Evolutionary conservation across 2,113 vertebrate species (phyloP), one percentile per base, ranked within the genome.

Genomic region (Oryzias curvinotus): DNA sequence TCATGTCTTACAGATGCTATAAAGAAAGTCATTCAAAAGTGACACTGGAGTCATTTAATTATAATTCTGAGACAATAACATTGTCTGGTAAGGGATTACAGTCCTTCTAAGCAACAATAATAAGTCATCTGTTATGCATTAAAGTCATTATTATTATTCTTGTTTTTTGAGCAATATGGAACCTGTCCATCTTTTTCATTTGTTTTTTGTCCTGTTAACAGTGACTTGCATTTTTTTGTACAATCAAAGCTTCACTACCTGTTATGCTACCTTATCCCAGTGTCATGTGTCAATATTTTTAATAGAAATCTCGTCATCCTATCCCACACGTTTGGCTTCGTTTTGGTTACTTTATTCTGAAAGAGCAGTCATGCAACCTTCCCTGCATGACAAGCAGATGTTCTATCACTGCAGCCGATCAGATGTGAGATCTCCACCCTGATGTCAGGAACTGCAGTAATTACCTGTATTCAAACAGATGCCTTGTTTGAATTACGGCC

Each of bases 371-470:
- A 53, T 78, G 60, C 51, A 51, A 51, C 53, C 65, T 19, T 63
- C 51, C 65, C 23, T 75, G 47, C 48, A 48, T 70, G 69, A 57
- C 52, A 73, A 57, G n/a, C 54, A 36, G 51, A 57, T 65, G 46
- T 63, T 71, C 54, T 43, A 72, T 83, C 67, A 50, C 43, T 56
- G 68, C 65, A 71, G 57, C 50, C 73, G 49, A 82, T 77, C 57
- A 75, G 65, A 68, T 66, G 65, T 48, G 46, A 36, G 36, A 84
- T 62, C 80, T 65, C 63, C 7, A 1, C 49, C 81, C 63, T 64
- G 52, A 84, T 69, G 63, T 49, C 75, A 67, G 42, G 19, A 72
- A 49, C 75, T 56, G 58, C 49, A 16, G 44, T 52, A 85, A 89
- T 90, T 77, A 80, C 41, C 53, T 70, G 15, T 10, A 56, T 45